phyloP scores from a whole-genome alignment of 2,888 invertebrate species.

The Dryadula phaetusa region DNA sequence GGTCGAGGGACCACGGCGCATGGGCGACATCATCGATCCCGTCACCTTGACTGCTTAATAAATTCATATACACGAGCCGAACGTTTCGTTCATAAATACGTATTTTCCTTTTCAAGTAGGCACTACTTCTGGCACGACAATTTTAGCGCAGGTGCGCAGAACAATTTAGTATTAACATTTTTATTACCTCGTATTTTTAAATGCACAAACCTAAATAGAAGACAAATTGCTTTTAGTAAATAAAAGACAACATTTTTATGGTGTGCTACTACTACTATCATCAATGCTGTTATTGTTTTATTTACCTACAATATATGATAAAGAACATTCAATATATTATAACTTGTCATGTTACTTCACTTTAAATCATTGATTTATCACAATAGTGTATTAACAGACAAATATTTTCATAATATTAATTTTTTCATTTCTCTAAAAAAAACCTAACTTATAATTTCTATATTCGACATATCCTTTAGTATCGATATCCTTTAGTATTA shows the following conservation, averaged over 20 bases:
- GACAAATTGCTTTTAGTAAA: background rate
- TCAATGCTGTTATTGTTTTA: background rate
- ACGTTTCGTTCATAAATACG: conserved; percentile 52
- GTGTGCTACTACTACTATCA: background rate
- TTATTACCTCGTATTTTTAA: background rate
- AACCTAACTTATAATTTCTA: no score
- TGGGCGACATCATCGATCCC: conserved; percentile 73
- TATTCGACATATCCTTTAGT: no score
- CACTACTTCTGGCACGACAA: conserved; percentile 22
- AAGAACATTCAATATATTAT: background rate
- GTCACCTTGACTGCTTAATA: conserved; percentile 78
- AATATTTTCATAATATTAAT: no score
- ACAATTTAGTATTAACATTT: conserved; percentile 1
- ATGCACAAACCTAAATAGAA: background rate
- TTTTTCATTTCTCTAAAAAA: no score
- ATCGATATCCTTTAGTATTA: no score
- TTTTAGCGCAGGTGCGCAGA: conserved; percentile 35
- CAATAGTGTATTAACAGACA: background rate
- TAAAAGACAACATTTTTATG: background rate
- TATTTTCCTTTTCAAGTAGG: conserved; percentile 37
- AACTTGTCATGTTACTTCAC: background rate
- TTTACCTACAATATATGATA: background rate
- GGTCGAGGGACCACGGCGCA: conserved; percentile 58
- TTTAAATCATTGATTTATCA: no score
- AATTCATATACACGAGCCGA: conserved; percentile 71